Percentiles rank a stretch among this genome's conserved stretches.
Conservation (phyloP, 2,888 invertebrate genomes). For the Stegophylla sp. region DNA sequence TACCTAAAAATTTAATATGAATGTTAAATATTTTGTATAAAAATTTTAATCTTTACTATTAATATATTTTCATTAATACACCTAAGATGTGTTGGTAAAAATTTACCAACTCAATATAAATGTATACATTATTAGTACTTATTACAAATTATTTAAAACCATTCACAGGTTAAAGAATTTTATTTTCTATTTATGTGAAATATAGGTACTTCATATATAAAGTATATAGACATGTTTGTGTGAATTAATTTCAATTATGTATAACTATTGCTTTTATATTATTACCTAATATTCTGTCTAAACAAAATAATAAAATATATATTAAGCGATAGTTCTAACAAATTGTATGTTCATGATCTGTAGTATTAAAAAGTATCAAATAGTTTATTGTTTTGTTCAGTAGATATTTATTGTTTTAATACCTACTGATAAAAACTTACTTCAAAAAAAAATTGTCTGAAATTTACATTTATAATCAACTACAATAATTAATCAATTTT, state of each 20-base stretch:
- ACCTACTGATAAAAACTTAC: too few relatives aligned
- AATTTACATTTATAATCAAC: too few relatives aligned
- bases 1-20: neutral
- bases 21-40: conserved; percentile 28
- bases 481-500: too few relatives aligned
- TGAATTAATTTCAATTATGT: too few relatives aligned
- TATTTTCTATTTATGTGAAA: too few relatives aligned
- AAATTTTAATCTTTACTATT: conserved; percentile 2
- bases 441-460: too few relatives aligned
- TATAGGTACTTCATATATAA: too few relatives aligned
- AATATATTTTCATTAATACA: neutral
- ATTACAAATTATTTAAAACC: neutral
- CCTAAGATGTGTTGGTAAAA: neutral
- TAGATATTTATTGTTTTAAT: too few relatives aligned
- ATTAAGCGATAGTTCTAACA: neutral
- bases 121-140: neutral
- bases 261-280: too few relatives aligned
- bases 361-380: neutral
- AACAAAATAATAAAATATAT: neutral
- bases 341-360: neutral
- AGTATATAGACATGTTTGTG: too few relatives aligned
- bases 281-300: too few relatives aligned
- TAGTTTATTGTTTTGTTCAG: neutral
- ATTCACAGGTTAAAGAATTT: too few relatives aligned
- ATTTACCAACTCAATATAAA: neutral